These are phyloP conservation scores for Yasuhikotakia modesta DNA, from an alignment of 2,797 vertebrate genomes.

Conservation along the genomic window DNA sequence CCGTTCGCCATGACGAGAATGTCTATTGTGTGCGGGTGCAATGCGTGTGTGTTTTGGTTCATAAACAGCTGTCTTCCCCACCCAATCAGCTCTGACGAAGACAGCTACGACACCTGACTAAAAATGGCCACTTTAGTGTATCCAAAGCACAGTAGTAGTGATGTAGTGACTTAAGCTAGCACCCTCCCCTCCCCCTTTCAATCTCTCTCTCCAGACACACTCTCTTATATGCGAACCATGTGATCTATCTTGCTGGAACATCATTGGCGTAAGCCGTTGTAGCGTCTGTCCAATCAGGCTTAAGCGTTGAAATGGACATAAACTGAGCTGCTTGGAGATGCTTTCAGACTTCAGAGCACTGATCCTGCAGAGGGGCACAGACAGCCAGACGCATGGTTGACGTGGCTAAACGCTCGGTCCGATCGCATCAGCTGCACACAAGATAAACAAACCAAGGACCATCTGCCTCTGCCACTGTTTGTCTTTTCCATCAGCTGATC, in stretches of 20 bases:
- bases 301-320: slow-evolving; percentile 88
- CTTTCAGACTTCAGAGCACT: slow-evolving; percentile 67
- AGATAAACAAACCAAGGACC: slow-evolving; percentile 60
- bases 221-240: slow-evolving; percentile 72
- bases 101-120: slow-evolving; percentile 54
- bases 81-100: slow-evolving; percentile 58
- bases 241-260: slow-evolving; percentile 70
- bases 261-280: slow-evolving; percentile 83
- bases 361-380: slow-evolving; percentile 48
- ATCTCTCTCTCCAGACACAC: slow-evolving; percentile 50
- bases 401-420: slow-evolving; percentile 70
- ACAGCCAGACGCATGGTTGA: slow-evolving; percentile 50
- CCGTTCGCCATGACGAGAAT: slow-evolving; percentile 72
- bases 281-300: slow-evolving; percentile 86
- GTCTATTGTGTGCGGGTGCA: slow-evolving; percentile 68
- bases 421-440: slow-evolving; percentile 63
- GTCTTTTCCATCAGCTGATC: slow-evolving; percentile 32
- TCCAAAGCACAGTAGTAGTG: slow-evolving; percentile 59
- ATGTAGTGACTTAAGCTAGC: slow-evolving; percentile 67
- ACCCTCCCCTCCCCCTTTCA: slow-evolving; percentile 56
- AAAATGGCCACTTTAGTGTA: slow-evolving; percentile 66
- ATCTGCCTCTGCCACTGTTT: slow-evolving; percentile 62
- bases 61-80: slow-evolving; percentile 62
- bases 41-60: slow-evolving; percentile 49
- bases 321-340: slow-evolving; percentile 86